Conservation (phyloP, 2,797 vertebrate species). For the Sebastes minor region DNA sequence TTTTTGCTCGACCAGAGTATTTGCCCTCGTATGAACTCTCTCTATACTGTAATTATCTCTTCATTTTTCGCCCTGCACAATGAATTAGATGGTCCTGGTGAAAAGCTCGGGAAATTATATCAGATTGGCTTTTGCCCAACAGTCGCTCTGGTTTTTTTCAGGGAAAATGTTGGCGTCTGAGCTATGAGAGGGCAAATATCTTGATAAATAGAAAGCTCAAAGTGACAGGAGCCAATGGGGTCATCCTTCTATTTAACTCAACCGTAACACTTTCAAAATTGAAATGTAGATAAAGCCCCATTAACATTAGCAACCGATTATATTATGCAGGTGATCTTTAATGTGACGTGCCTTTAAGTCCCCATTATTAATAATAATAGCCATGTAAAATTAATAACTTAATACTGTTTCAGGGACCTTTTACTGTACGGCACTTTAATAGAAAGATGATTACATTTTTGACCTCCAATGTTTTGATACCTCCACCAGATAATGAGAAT, state of each 20-base stretch:
- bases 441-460: constrained; percentile 22
- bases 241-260: background rate
- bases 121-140: constrained; percentile 38
- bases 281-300: background rate
- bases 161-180: constrained; percentile 15
- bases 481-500: constrained; percentile 41
- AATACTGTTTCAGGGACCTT: background rate
- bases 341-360: background rate
- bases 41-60: constrained; percentile 4
- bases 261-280: background rate
- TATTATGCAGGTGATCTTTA: background rate
- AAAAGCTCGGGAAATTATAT: constrained; percentile 33
- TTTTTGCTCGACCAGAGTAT: background rate
- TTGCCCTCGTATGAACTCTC: background rate
- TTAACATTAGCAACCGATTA: background rate
- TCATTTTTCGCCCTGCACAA: background rate
- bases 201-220: background rate
- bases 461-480: constrained; percentile 45
- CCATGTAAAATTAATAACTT: constrained; percentile 12
- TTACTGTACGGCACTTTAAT: background rate
- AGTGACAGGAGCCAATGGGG: background rate
- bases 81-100: background rate
- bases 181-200: background rate
- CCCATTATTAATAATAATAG: constrained; percentile 5
- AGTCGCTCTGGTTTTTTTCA: constrained; percentile 9